phyloP scores from a whole-genome alignment of 2,113 vertebrate species.

The Phalacrocorax carbo region DNA sequence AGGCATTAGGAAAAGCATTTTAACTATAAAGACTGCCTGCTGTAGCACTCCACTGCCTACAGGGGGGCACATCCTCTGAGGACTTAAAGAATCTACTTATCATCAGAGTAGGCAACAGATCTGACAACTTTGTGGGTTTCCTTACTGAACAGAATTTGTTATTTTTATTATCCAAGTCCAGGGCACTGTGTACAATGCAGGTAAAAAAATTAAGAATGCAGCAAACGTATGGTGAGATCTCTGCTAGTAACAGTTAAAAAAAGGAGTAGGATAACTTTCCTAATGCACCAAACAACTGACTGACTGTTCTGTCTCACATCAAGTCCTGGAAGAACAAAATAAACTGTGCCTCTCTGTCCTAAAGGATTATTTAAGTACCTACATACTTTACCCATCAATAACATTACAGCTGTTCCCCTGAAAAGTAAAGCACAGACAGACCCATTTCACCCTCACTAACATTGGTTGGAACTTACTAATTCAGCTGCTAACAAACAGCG shows the following conservation, averaged over 20 bases:
- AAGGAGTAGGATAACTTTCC: background rate
- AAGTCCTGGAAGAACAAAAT: background rate
- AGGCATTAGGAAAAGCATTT: conserved; percentile 19
- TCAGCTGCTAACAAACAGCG: background rate
- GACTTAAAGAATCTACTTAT: background rate
- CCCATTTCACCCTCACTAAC: background rate
- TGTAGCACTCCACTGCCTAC: background rate
- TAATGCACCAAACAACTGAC: background rate
- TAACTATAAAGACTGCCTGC: background rate
- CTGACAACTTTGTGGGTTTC: background rate
- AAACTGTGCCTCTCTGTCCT: background rate
- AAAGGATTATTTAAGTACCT: background rate
- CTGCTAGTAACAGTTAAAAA: background rate
- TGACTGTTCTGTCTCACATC: background rate
- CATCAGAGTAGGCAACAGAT: background rate
- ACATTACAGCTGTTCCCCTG: accelerated
- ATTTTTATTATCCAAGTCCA: background rate
- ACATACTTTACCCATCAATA: background rate
- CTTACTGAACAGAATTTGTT: background rate
- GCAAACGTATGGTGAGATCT: background rate
- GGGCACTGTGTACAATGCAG: background rate
- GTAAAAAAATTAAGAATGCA: background rate
- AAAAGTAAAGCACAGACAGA: background rate
- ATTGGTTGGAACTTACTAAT: background rate
- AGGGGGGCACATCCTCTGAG: background rate